A percentile compares a stretch with the other conserved stretches of the same genome.
Evolutionary conservation across 2,113 vertebrate species (phyloP).

Genomic region (Hoplias malabaricus): DNA sequence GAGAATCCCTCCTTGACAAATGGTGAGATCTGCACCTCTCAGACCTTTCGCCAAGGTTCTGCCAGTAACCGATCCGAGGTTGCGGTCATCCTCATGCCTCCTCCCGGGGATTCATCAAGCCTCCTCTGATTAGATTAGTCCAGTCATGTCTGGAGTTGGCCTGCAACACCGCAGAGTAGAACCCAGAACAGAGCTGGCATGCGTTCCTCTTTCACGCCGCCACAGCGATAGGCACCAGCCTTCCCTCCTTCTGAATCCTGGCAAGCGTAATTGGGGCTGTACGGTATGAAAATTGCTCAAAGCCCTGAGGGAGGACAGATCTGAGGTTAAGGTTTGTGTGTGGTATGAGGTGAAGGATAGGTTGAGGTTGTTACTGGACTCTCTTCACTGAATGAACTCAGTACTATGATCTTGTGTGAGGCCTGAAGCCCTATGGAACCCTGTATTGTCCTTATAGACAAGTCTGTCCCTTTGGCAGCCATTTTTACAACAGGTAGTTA

Average conservation of each 20-base stretch:
- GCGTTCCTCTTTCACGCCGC: background rate
- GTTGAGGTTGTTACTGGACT: background rate
- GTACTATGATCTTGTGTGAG: too few species aligned
- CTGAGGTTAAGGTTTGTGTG: background rate
- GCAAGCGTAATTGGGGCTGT: conserved; percentile 6
- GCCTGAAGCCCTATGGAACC: background rate
- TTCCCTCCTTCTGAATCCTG: conserved; percentile 17
- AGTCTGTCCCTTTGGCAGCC: too few species aligned
- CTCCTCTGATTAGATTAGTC: conserved; percentile 11
- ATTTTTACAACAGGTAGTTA: too few species aligned
- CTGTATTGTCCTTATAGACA: too few species aligned
- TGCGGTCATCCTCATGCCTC: background rate
- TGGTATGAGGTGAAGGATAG: conserved; percentile 1
- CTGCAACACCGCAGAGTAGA: background rate
- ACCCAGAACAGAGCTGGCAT: background rate
- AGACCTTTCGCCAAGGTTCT: background rate
- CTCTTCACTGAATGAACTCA: background rate
- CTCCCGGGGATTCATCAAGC: conserved; percentile 3
- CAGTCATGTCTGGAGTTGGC: background rate
- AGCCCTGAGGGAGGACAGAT: background rate
- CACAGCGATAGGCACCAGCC: background rate
- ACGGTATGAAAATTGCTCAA: conserved; percentile 5
- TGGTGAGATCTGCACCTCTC: background rate
- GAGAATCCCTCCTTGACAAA: background rate
- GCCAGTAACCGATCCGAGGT: background rate